phyloP scores from a whole-genome alignment of 2,888 invertebrate genomes.

The Oligia fasciuncula region DNA sequence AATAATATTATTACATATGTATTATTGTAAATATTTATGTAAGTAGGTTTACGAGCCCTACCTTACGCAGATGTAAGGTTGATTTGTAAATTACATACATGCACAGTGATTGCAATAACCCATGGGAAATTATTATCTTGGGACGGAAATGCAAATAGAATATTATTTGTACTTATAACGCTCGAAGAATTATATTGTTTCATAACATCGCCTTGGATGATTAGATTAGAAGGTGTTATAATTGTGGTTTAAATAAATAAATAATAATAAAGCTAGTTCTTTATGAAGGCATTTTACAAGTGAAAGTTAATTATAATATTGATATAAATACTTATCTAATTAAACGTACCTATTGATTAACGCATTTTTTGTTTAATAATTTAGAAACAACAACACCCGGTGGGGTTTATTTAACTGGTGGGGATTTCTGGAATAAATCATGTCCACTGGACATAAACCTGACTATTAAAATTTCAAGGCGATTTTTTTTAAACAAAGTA shows the following conservation, averaged over 20 bases:
- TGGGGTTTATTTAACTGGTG: too few species aligned
- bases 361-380: too few species aligned
- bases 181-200: neutral
- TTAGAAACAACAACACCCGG: too few species aligned
- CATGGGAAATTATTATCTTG: conserved; percentile 36
- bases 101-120: conserved; percentile 37
- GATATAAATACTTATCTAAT: too few species aligned
- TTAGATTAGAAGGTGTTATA: too few species aligned
- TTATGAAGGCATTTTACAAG: neutral
- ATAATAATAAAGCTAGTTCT: neutral
- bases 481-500: neutral
- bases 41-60: conserved; percentile 78
- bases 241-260: too few species aligned
- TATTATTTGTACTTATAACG: neutral
- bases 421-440: too few species aligned
- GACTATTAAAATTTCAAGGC: neutral
- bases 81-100: conserved; percentile 51
- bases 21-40: conserved; percentile 85
- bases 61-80: conserved; percentile 52
- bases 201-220: too few species aligned
- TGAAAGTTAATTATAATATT: too few species aligned
- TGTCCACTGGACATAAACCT: neutral
- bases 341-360: too few species aligned
- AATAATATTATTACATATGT: conserved; percentile 86
- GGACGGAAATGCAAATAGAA: conserved; percentile 28